phyloP scores from a whole-genome alignment of 2,888 invertebrate genomes.

The Rhimphoctona megacephalus region DNA sequence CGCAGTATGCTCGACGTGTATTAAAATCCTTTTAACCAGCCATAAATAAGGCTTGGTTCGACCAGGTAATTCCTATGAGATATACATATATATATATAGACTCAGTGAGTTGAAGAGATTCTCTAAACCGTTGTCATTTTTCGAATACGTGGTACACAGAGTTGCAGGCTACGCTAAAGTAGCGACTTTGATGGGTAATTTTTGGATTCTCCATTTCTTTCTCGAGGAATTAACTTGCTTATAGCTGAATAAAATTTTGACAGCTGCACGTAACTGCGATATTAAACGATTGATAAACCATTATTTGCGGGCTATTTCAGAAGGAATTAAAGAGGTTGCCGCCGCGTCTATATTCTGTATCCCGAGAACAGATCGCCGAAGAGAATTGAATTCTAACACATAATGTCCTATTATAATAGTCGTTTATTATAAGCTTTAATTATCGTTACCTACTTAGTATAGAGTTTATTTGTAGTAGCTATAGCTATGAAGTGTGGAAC shows the following conservation, averaged over 20 bases:
- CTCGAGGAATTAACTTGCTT: background rate
- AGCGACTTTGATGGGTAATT: background rate
- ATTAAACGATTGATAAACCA: background rate
- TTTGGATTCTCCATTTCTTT: background rate
- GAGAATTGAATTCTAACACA: too few relatives aligned
- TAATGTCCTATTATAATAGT: too few relatives aligned
- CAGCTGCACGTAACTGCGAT: background rate
- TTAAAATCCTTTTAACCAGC: constrained; percentile 81
- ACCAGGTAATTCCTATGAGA: constrained; percentile 76
- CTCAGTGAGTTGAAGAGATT: constrained; percentile 58
- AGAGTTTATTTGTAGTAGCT: background rate
- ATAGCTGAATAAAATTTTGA: background rate
- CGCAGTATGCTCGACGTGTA: constrained; percentile 74
- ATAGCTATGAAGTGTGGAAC: background rate
- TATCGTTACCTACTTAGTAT: too few relatives aligned
- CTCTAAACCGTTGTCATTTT: constrained; percentile 17
- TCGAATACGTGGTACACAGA: background rate
- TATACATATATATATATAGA: constrained; percentile 67
- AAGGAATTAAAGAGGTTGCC: background rate
- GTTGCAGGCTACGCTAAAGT: background rate
- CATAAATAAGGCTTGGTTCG: constrained; percentile 78
- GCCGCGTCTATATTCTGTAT: too few relatives aligned
- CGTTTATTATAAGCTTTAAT: too few relatives aligned
- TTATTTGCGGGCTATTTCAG: background rate
- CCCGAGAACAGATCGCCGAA: too few relatives aligned